Evolutionary conservation across 2,888 invertebrate species (phyloP).

Genomic region (Lydus trimaculatus): DNA sequence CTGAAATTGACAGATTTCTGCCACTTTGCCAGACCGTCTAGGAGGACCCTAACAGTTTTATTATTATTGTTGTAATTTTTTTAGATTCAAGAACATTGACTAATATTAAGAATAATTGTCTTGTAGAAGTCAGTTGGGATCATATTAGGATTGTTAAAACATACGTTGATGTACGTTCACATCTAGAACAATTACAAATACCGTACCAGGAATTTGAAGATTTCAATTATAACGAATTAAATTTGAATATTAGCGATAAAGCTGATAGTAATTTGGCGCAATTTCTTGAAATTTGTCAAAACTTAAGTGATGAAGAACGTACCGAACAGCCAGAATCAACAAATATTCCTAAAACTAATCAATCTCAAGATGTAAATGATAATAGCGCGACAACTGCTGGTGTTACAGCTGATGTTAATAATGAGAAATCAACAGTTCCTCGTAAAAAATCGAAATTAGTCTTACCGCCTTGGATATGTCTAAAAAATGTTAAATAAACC

Average conservation of each 20-base stretch:
- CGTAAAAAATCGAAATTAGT: not conserved
- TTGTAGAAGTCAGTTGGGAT: conserved; percentile 49
- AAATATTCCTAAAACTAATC: not conserved
- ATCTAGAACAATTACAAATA: conserved; percentile 45
- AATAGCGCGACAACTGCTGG: not conserved
- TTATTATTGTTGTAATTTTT: not conserved
- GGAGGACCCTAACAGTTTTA: no score
- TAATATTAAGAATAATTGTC: conserved; percentile 52
- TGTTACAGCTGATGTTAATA: not conserved
- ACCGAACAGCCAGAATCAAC: no score
- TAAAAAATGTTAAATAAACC: not conserved
- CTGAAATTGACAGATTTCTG: no score
- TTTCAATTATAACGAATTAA: conserved; percentile 20
- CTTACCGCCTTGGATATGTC: not conserved
- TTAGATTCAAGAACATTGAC: conserved; percentile 12
- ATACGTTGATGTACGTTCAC: conserved; percentile 51
- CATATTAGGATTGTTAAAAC: conserved; percentile 50
- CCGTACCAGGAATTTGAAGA: conserved; percentile 52
- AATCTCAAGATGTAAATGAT: not conserved
- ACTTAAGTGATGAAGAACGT: not conserved
- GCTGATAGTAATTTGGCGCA: not conserved
- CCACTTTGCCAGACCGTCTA: no score
- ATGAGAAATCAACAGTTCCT: not conserved
- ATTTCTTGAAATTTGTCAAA: not conserved
- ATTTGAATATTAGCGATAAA: not conserved